Evolutionary conservation across 2,888 invertebrate genomes (phyloP).

Genomic region (Stegana nigrithorax): DNA sequence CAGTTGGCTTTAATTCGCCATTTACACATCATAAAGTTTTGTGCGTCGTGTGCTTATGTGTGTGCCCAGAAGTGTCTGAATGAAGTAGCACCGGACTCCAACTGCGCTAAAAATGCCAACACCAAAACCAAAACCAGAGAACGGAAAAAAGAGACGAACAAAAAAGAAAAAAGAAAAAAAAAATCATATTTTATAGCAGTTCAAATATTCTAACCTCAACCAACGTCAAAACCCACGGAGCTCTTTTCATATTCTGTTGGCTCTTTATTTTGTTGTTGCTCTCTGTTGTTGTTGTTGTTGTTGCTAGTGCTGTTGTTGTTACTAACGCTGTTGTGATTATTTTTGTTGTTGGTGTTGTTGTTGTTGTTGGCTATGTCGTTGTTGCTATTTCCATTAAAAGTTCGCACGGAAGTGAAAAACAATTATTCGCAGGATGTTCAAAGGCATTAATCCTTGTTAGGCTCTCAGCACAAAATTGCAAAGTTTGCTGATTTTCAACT

Average conservation of each 20-base stretch:
- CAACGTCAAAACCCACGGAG: background rate
- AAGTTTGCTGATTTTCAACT: slow-evolving; percentile 6
- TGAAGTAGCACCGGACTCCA: background rate
- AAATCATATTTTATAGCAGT: too few relatives aligned
- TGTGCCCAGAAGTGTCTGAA: background rate
- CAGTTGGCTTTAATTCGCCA: slow-evolving; percentile 43
- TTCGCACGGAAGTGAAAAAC: slow-evolving; percentile 13
- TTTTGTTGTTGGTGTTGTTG: background rate
- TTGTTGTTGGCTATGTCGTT: background rate
- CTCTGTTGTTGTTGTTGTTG: background rate
- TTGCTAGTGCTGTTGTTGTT: background rate
- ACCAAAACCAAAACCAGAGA: background rate
- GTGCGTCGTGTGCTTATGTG: slow-evolving; percentile 21
- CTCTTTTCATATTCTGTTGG: background rate
- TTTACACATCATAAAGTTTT: slow-evolving; percentile 46
- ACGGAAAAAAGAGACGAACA: too few relatives aligned
- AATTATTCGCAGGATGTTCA: slow-evolving; percentile 19
- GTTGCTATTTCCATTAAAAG: slow-evolving; percentile 1
- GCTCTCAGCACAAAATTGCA: slow-evolving; percentile 1
- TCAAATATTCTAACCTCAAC: background rate
- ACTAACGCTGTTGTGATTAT: background rate
- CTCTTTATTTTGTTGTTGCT: too few relatives aligned
- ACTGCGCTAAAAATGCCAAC: background rate
- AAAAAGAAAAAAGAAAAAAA: too few relatives aligned
- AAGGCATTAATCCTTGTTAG: slow-evolving; percentile 16